A percentile compares a stretch with the other conserved stretches of the same genome.
Evolutionary conservation across 2,888 invertebrate species (phyloP).

Genomic region (Drosophila pullipes): DNA sequence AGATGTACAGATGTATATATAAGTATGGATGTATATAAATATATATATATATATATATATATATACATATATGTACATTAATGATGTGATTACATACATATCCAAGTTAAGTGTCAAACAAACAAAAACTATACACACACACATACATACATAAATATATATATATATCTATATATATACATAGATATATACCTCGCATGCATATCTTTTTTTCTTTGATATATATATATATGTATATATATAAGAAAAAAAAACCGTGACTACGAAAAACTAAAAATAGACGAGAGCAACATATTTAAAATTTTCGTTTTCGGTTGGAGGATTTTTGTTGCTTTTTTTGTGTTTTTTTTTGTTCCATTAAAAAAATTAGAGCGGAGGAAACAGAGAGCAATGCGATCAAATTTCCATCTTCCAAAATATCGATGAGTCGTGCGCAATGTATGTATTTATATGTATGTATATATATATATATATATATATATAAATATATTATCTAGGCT

Average conservation of each 20-base stretch:
- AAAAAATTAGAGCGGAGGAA: conserved; percentile 47
- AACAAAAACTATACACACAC: conserved; percentile 7
- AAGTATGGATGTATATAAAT: neutral
- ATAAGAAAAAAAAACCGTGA: conserved; percentile 44
- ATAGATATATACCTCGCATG: conserved; percentile 9
- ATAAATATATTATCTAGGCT: neutral
- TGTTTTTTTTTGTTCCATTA: conserved; percentile 51
- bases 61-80: conserved; percentile 4
- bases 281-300: conserved; percentile 55
- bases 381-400: conserved; percentile 54
- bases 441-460: neutral
- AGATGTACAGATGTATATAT: neutral
- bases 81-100: conserved; percentile 4
- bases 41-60: conserved; percentile 9
- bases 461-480: neutral
- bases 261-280: conserved; percentile 69
- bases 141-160: conserved; percentile 1
- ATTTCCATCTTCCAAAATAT: conserved; percentile 70
- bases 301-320: conserved; percentile 26
- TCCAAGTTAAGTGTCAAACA: conserved; percentile 4
- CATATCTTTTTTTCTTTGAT: conserved; percentile 11
- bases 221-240: conserved; percentile 6
- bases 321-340: conserved; percentile 4
- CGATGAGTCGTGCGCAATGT: conserved; percentile 68
- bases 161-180: conserved; percentile 11